Evolutionary conservation across 2,113 vertebrate genomes (phyloP), one percentile per base, ranked within the genome.

Genomic region (Anoura caudifer): DNA sequence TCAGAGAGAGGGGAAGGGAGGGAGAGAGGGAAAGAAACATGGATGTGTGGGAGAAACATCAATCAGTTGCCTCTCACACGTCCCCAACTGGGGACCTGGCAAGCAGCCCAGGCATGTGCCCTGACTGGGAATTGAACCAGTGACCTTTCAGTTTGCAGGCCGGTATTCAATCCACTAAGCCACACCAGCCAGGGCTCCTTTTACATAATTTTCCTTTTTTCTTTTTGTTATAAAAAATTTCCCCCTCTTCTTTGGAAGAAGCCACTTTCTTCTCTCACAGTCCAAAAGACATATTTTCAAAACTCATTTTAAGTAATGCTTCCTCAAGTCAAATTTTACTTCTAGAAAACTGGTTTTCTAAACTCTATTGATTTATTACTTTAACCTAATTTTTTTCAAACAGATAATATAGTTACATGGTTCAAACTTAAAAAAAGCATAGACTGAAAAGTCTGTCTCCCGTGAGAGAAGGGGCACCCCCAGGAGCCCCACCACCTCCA

Each of bases 261-360:
- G 47, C 7, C 52, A 88, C 22, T 43, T 87, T 43, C 47, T 28
- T 3, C 31, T 4, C 14, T 41, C 26, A 72, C 38, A 86, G 56
- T 45, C 85, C 38, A 85, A 84, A 95, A 96, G 41, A 83, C 1
- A 4, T 81, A 56, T 94, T 94, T 97, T 81, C 5, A 80, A 90
- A 91, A 80, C 45, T 24, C n/a, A 88, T 76, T 93, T 94, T 45
- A 89, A 96, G 52, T n/a, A 82, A 79, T 69, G 19, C 87, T 83
- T 83, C 59, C 63, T 79, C 15, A 83, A 91, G 70, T 73, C 47
- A 90, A 80, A 75, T 83, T 95, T 95, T 36, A 67, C 38, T 91
- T 92, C 33, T 90, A 87, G 52, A 41, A 80, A 88, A 43, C 22
- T 56, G 33, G 20, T 63, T 92, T 91, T 73, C 47, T 45, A 83